A percentile compares a stretch with the other conserved stretches of the same genome.
Conservation (phyloP, 2,113 vertebrate genomes). For the Hemiprocne comata region DNA sequence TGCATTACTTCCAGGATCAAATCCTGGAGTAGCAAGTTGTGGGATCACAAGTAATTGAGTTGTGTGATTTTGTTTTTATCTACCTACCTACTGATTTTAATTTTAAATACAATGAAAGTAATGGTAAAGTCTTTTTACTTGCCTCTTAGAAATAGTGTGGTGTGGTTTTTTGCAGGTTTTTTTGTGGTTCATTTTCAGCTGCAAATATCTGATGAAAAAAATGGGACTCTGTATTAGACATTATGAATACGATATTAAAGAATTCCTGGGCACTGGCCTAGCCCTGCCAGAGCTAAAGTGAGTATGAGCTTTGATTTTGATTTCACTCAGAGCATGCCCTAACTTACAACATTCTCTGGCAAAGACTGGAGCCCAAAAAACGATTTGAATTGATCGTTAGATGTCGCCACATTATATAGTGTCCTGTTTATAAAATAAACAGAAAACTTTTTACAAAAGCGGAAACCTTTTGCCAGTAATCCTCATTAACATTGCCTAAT, state of each 20-base stretch:
- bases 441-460: not conserved
- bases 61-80: not conserved
- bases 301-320: not conserved
- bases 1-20: not conserved
- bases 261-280: not conserved
- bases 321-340: not conserved
- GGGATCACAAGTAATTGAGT: not conserved
- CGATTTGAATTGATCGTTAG: not conserved
- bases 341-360: not conserved
- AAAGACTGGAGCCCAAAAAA: not conserved
- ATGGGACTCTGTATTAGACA: not conserved
- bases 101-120: not conserved
- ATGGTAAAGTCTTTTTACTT: not conserved
- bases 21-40: not conserved
- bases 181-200: not conserved
- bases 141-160: not conserved
- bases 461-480: not conserved
- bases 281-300: not conserved
- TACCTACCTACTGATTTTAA: not conserved
- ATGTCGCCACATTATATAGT: not conserved
- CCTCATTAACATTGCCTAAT: conserved; percentile 33
- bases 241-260: not conserved
- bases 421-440: conserved; percentile 6
- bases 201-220: not conserved
- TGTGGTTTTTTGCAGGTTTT: not conserved